A percentile compares a stretch with the other conserved stretches of the same genome.
These are phyloP conservation scores for Naja naja DNA, from an alignment of 2,113 vertebrate genomes.

Conservation along the genomic window DNA sequence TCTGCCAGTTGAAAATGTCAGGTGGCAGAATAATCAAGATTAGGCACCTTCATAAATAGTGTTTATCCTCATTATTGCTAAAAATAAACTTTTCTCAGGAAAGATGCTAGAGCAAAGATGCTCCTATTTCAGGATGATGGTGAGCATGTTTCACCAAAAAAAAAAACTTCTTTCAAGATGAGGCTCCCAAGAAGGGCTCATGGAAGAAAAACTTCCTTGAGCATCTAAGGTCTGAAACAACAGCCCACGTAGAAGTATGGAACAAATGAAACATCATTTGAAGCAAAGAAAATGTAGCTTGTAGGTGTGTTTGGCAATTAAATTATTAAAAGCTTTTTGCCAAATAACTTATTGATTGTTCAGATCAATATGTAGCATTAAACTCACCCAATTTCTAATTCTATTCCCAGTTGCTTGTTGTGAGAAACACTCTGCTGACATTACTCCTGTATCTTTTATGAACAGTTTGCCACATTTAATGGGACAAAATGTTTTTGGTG, in stretches of 20 bases:
- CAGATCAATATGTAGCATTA: neutral
- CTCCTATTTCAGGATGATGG: neutral
- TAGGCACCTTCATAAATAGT: neutral
- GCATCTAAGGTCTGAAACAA: neutral
- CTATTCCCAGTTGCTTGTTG: neutral
- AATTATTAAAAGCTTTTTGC: neutral
- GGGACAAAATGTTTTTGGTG: neutral
- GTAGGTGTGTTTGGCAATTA: no score
- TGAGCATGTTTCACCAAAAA: neutral
- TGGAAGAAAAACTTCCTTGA: neutral
- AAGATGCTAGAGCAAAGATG: neutral
- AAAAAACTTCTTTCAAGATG: neutral
- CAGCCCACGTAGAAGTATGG: neutral
- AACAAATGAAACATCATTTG: neutral
- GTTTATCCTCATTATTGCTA: neutral
- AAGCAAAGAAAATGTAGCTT: neutral
- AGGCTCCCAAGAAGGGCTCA: neutral
- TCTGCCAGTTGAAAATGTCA: neutral
- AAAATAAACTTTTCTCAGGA: neutral
- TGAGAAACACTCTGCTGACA: neutral
- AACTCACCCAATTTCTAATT: neutral
- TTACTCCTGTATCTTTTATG: neutral
- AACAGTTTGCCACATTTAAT: neutral
- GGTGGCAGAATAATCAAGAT: neutral
- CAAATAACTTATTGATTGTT: neutral